These are phyloP conservation scores for Hypercompe scribonia DNA, from an alignment of 2,888 invertebrate genomes.

Conservation along the genomic window DNA sequence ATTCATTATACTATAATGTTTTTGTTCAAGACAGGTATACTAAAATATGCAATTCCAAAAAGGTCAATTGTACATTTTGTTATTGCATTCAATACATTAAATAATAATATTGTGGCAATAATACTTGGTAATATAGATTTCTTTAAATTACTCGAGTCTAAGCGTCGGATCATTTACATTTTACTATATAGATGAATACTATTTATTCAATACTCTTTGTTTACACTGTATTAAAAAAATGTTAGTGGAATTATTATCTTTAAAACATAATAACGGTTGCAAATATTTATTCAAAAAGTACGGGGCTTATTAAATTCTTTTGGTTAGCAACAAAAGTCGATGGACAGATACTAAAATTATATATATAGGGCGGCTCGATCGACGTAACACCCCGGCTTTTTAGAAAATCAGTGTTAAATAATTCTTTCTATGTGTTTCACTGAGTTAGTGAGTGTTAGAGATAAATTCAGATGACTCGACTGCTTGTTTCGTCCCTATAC, in stretches of 20 bases:
- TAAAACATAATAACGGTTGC: not conserved
- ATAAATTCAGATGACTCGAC: too few relatives aligned
- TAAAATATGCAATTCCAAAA: conserved; percentile 17
- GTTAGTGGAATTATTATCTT: not conserved
- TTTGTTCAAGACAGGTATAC: conserved; percentile 13
- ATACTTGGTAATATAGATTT: not conserved
- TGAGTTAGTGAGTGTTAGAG: too few relatives aligned
- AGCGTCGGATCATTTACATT: not conserved
- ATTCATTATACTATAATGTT: not conserved
- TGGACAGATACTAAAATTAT: too few relatives aligned
- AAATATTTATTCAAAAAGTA: not conserved
- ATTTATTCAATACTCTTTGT: not conserved
- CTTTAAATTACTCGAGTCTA: not conserved
- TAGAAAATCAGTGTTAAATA: too few relatives aligned
- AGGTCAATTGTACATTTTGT: not conserved
- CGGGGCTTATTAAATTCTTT: not conserved
- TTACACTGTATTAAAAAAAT: not conserved
- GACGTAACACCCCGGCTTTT: too few relatives aligned
- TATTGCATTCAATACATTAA: not conserved
- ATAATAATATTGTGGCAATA: not conserved
- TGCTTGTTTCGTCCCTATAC: too few relatives aligned
- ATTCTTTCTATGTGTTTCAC: too few relatives aligned
- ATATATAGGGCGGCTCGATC: too few relatives aligned
- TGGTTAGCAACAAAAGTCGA: not conserved
- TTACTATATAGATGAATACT: not conserved